These are phyloP conservation scores for Salvator merianae DNA, from an alignment of 2,113 vertebrate genomes.

Conservation along the genomic window DNA sequence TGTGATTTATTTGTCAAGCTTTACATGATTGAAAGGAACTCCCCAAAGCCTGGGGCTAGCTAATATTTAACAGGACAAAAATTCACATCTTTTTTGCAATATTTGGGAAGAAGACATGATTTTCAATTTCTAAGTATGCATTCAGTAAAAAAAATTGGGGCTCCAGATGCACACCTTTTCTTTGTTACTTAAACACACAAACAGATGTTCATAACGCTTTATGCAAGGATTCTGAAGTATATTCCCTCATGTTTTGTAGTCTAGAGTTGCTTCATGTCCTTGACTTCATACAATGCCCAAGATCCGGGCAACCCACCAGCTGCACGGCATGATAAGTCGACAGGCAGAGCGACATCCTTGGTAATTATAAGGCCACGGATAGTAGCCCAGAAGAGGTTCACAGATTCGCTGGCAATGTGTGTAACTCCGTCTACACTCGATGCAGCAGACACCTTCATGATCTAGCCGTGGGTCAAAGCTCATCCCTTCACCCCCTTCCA, in stretches of 20 bases:
- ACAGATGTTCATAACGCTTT: slow-evolving; percentile 20
- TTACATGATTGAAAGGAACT: slow-evolving; percentile 63
- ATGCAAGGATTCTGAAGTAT: slow-evolving; percentile 20
- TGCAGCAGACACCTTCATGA: slow-evolving; percentile 90
- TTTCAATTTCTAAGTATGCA: slow-evolving; percentile 47
- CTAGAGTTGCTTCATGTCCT: slow-evolving; percentile 68
- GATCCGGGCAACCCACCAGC: slow-evolving; percentile 95
- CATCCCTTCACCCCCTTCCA: slow-evolving; percentile 80
- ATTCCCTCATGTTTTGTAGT: background rate
- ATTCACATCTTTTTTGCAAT: slow-evolving; percentile 55
- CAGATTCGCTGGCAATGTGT: slow-evolving; percentile 92
- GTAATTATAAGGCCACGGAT: slow-evolving; percentile 90
- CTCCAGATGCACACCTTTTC: background rate
- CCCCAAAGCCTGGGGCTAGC: slow-evolving; percentile 45
- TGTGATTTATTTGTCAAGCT: slow-evolving; percentile 64
- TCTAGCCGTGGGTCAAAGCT: slow-evolving; percentile 94
- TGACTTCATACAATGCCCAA: slow-evolving; percentile 81
- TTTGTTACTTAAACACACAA: slow-evolving; percentile 23
- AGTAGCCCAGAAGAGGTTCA: slow-evolving; percentile 86
- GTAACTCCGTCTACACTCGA: slow-evolving; percentile 88
- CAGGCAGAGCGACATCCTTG: slow-evolving; percentile 89
- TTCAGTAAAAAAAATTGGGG: background rate
- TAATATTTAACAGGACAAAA: slow-evolving; percentile 58
- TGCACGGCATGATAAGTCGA: slow-evolving; percentile 91
- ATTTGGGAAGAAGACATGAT: slow-evolving; percentile 33